phyloP scores from a whole-genome alignment of 1,140 invertebrate genomes.

The Eriosoma lanigerum region DNA sequence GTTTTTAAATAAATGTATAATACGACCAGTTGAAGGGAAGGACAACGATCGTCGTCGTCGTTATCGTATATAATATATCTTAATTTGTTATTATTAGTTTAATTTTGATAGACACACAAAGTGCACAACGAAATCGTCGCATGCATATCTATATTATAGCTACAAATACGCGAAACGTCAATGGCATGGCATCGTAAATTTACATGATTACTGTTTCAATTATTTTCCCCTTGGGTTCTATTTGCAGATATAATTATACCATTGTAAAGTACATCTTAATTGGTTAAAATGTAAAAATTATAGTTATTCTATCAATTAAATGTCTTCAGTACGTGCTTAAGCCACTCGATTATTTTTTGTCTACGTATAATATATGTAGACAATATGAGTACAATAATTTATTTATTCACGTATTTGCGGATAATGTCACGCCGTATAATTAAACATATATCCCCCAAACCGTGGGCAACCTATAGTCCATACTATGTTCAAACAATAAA shows the following conservation, averaged over 20 bases:
- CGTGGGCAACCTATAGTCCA: neutral
- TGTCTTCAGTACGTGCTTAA: neutral
- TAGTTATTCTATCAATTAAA: constrained; percentile 15
- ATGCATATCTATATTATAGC: neutral
- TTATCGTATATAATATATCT: neutral
- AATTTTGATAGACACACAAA: constrained; percentile 14
- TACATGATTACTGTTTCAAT: constrained; percentile 22
- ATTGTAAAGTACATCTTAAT: constrained; percentile 16
- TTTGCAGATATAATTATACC: constrained; percentile 14
- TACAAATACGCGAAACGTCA: neutral
- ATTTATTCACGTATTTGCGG: neutral
- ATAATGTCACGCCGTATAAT: neutral
- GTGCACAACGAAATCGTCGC: neutral
- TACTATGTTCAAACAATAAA: neutral
- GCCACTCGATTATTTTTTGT: neutral
- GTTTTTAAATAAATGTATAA: neutral
- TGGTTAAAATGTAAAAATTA: constrained; percentile 21
- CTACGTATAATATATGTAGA: neutral
- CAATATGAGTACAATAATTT: no score
- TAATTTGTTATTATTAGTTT: neutral
- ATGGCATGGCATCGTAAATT: neutral
- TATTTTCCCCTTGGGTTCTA: constrained; percentile 30
- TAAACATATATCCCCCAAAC: neutral
- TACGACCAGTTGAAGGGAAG: neutral
- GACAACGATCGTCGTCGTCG: neutral